Evolutionary conservation across 2,113 vertebrate species (phyloP), one percentile per base, ranked within the genome.

Genomic region (Tichodroma muraria): DNA sequence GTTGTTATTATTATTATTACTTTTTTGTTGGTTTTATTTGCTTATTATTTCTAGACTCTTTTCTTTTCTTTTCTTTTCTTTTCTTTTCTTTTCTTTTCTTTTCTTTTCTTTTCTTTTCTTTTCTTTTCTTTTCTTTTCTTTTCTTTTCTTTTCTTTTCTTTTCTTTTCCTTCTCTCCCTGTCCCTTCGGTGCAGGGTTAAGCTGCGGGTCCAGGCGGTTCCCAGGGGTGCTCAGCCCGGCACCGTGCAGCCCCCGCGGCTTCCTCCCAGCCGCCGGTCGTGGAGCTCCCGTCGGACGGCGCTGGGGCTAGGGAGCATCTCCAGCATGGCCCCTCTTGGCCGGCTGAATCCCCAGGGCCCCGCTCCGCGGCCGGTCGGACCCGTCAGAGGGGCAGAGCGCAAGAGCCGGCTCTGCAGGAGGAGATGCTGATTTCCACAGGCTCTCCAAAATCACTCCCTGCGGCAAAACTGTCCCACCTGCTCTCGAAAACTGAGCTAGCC

Each of bases 101-200:
- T n/a, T n/a, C n/a, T n/a, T n/a, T n/a, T n/a, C n/a, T n/a, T n/a
- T n/a, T n/a, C n/a, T n/a, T n/a, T n/a, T n/a, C n/a, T n/a, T n/a
- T n/a, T n/a, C n/a, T n/a, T n/a, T n/a, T n/a, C n/a, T n/a, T n/a
- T n/a, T 4, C 4, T 19, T 7, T 13, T 2, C 1, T 11, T 6
- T 8, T 2, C 2, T 2, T 6, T 7, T 3, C 3, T 9, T 14
- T 21, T 4, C 4, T 18, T 24, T 4, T 5, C 3, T 9, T 6
- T 5, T 16, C 2, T 2, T 3, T 6, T 8, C 1, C 3, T 11
- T 4, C 5, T 6, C 5, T 16, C 11, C 4, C 7, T 37, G 3
- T 21, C 23, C 18, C 27, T 23, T 33, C 4, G 1, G 28, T 11
- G 57, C 56, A 10, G 16, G 27, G 25, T 27, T 8, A 59, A 44